These are phyloP conservation scores for Lepidonotus clava DNA, from an alignment of 2,888 invertebrate genomes.

Conservation along the genomic window DNA sequence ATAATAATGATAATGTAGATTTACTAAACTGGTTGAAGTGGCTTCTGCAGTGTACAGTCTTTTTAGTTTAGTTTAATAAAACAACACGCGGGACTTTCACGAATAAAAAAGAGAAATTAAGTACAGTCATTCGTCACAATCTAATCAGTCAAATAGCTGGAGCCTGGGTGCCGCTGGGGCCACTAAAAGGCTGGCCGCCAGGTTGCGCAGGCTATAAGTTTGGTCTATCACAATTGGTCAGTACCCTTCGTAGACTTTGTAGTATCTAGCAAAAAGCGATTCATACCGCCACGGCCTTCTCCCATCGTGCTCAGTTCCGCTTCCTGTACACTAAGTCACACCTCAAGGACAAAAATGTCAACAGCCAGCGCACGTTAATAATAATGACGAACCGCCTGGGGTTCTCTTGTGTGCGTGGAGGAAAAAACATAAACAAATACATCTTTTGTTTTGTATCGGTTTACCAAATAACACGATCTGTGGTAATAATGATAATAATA, in stretches of 20 bases:
- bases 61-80: too few relatives aligned
- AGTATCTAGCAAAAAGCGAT: slow-evolving; percentile 32
- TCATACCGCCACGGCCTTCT: slow-evolving; percentile 5
- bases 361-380: background rate
- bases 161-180: background rate
- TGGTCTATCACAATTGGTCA: slow-evolving; percentile 49
- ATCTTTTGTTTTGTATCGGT: slow-evolving; percentile 33
- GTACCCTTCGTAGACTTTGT: slow-evolving; percentile 43
- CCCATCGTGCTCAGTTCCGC: slow-evolving; percentile 35
- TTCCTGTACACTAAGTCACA: slow-evolving; percentile 44
- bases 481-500: too few relatives aligned
- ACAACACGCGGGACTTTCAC: slow-evolving; percentile 53
- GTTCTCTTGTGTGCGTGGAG: background rate
- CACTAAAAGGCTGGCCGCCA: slow-evolving; percentile 25
- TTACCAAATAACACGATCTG: slow-evolving; percentile 22
- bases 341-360: slow-evolving; percentile 48
- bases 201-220: slow-evolving; percentile 2
- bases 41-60: slow-evolving; percentile 50
- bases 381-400: background rate
- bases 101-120: slow-evolving; percentile 52
- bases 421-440: slow-evolving; percentile 43
- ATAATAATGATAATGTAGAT: background rate
- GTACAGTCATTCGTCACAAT: slow-evolving; percentile 30
- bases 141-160: slow-evolving; percentile 35
- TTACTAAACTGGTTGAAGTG: slow-evolving; percentile 23